These are phyloP conservation scores for Didymodactylos carnosus DNA, from an alignment of 2,888 invertebrate genomes.

Conservation along the genomic window DNA sequence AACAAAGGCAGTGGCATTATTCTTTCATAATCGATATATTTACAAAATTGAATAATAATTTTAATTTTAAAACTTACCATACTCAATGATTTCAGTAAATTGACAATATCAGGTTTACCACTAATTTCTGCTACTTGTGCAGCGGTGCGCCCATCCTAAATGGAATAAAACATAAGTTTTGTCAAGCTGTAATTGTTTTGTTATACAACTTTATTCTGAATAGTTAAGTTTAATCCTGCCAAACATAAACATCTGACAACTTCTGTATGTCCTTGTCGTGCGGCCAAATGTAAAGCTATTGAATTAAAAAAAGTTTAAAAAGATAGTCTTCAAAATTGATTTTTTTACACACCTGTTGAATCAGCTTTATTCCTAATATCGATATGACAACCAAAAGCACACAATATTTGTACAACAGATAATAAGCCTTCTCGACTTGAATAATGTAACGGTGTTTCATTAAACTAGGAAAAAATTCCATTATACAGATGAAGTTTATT, in stretches of 20 bases:
- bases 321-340: no score
- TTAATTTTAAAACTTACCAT: constrained; percentile 42
- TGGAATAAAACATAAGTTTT: constrained; percentile 18
- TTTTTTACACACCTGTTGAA: no score
- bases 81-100: constrained; percentile 46
- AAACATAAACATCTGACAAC: constrained; percentile 47
- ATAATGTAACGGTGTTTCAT: constrained; percentile 45
- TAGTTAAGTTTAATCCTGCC: constrained; percentile 36
- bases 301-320: no score
- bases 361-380: constrained; percentile 41
- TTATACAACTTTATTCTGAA: background rate
- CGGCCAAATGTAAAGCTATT: constrained; percentile 2
- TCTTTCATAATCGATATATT: background rate
- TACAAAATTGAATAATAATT: background rate
- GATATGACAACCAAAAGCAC: constrained; percentile 43
- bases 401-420: constrained; percentile 42
- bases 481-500: background rate
- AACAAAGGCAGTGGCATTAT: no score
- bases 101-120: constrained; percentile 49
- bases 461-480: constrained; percentile 38
- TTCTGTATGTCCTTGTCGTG: constrained; percentile 39
- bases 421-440: constrained; percentile 39
- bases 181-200: no score
- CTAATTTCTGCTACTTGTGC: constrained; percentile 57
- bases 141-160: constrained; percentile 47